Evolutionary conservation across 2,113 vertebrate species (phyloP), one percentile per base, ranked within the genome.

Genomic region (Micronycteris hirsuta): DNA sequence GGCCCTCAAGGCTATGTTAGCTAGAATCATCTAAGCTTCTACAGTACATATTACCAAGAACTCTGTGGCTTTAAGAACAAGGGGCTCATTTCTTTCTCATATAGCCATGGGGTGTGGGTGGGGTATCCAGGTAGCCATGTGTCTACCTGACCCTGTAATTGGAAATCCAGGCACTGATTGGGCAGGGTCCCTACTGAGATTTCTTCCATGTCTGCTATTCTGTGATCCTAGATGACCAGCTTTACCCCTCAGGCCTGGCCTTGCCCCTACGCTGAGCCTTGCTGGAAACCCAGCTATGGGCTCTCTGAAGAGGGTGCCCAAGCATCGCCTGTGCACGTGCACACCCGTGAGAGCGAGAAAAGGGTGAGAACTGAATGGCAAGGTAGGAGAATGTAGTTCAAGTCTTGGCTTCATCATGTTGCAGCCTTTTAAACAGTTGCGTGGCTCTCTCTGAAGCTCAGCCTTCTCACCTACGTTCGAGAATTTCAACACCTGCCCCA

Each of bases 281-380:
- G 47, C 8, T 1, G 36, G 36, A 52, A 56, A 26, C 9, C 31
- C 20, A 38, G 6, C 17, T 15, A 4, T 12, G 33, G 28, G 36
- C 41, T 89, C 26, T 0, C 47, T 43, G 22, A 19, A 4, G 22
- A n/a, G 38, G 16, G 17, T 19, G 26, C 33, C 56, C 4, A 17
- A 15, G 31, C 15, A 0, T 41, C 5, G 0, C 15, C n/a, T 1
- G 2, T 1, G 22, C 31, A 45, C 13, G 0, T 14, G 11, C 2
- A 49, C 41, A 38, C 5, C 45, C 8, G 8, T 2, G 3, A 5
- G 12, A 70, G 52, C 15, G 22, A 28, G 17, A 38, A 33, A 36
- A 56, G 43, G 36, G 43, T 41, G 54, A 65, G 8, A 41, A 43
- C 22, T 38, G 20, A 11, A 11, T 11, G 9, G 6, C 19, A 4